Conservation (phyloP, 2,113 vertebrate genomes). For the Phodopus roborovskii region DNA sequence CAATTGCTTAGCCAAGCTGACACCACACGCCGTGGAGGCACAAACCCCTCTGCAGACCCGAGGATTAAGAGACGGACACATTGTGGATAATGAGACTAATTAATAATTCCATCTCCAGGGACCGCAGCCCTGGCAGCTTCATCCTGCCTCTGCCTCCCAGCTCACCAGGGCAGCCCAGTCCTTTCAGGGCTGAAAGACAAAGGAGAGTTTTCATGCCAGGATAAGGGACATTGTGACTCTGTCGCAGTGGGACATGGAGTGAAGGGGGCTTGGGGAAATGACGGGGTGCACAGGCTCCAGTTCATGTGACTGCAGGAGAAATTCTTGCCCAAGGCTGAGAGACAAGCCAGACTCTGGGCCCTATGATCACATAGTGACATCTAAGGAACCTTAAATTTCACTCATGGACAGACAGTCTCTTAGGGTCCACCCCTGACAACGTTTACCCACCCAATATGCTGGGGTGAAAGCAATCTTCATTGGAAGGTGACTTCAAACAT, state of each 20-base stretch:
- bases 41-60: conserved; percentile 54
- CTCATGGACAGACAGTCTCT: not conserved
- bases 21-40: not conserved
- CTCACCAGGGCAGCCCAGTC: not conserved
- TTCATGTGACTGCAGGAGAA: fast-evolving
- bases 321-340: not conserved
- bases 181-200: conserved; percentile 12
- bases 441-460: not conserved
- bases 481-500: not conserved
- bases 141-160: conserved; percentile 12
- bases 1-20: conserved; percentile 62
- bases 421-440: no score
- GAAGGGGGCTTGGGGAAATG: not conserved
- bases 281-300: not conserved
- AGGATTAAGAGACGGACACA: conserved; percentile 75
- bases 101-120: conserved; percentile 76
- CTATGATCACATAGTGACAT: fast-evolving
- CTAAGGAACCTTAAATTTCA: fast-evolving
- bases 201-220: not conserved
- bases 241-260: not conserved
- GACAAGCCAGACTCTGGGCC: not conserved
- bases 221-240: fast-evolving
- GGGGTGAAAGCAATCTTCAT: not conserved
- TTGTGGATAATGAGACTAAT: conserved; percentile 78
- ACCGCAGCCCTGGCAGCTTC: not conserved